Base-by-base conservation (phyloP, 2,113 vertebrate species). In the Rhabdomys dilectus region DNA sequence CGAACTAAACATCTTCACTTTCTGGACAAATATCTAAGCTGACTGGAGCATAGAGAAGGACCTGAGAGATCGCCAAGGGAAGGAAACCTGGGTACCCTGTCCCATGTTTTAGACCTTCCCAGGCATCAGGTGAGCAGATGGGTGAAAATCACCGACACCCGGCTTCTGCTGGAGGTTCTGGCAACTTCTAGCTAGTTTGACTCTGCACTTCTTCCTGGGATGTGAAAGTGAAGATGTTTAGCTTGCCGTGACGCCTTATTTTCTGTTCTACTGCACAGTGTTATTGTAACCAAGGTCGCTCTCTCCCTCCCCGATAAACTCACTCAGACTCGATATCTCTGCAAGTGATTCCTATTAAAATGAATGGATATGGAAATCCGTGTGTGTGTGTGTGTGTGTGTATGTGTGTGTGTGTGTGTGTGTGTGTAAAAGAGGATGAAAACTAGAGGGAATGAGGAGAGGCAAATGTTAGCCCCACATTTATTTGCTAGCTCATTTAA, bases 231-330 rank as follows among this genome's bases (percentile, higher is more conserved):
- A 97, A 98, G 97, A 96, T 98, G 98, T 97, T 98, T 98, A 98
- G 94, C 98, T 98, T 97, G 98, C 98, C 95, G 39, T 98, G 98
- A 98, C 98, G 98, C 98, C 98, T 99, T 98, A 99, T 98, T 99
- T 99, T 98, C 98, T 99, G 98, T 99, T 98, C 98, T 99, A 89
- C 97, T 99, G 98, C 98, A 98, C 98, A 98, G 97, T 96, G 98
- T 98, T 98, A 98, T 98, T 98, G 98, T 98, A 98, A 98, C 93
- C 73, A 76, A 98, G 98, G 95, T 88, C 70, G 95, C 95, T 97
- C 95, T 89, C 96, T 98, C 95, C 87, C 96, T 95, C 95, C 87
- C 97, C 68, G 97, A 98, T 98, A 98, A 98, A 98, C 97, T 96
- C 90, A 29, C 93, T 95, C 97, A 95, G 96, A 70, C 97, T 96